A percentile compares a stretch with the other conserved stretches of the same genome.
Conservation (phyloP, 2,888 invertebrate species). For the Lithophane semibrunnea region DNA sequence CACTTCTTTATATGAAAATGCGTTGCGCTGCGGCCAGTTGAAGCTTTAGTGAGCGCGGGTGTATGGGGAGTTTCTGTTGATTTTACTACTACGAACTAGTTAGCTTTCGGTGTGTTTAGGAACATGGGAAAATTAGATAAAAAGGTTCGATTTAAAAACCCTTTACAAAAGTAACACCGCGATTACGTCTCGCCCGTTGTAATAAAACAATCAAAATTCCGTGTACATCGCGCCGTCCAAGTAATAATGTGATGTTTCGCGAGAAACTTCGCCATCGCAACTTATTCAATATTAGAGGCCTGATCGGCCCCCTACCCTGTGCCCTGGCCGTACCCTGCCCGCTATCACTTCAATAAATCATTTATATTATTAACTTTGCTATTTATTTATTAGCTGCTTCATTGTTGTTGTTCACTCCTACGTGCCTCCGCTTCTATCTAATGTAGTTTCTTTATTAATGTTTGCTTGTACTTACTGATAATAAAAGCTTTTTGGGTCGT, state of each 20-base stretch:
- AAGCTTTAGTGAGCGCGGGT: background rate
- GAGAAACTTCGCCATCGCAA: conserved; percentile 85
- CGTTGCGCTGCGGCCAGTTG: background rate
- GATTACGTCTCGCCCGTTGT: conserved; percentile 59
- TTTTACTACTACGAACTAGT: background rate
- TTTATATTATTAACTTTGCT: conserved; percentile 67
- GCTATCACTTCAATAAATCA: conserved; percentile 77
- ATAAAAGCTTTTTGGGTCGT: conserved; percentile 28
- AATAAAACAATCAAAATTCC: conserved; percentile 87
- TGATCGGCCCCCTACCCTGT: conserved; percentile 64
- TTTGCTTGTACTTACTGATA: conserved; percentile 39
- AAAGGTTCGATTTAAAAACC: background rate
- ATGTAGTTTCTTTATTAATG: conserved; percentile 53
- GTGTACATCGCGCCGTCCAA: conserved; percentile 78
- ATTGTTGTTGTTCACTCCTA: conserved; percentile 56
- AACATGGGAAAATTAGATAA: background rate
- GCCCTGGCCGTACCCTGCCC: conserved; percentile 66
- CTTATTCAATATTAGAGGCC: conserved; percentile 88
- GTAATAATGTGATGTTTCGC: conserved; percentile 89
- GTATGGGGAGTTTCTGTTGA: background rate
- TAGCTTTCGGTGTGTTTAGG: background rate
- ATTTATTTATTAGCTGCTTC: conserved; percentile 63
- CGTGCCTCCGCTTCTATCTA: conserved; percentile 46
- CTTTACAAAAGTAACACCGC: conserved; percentile 9
- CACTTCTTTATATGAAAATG: background rate